Conservation (phyloP, 53 echinoderm and acorn worm species). For the Henricia sp. region DNA sequence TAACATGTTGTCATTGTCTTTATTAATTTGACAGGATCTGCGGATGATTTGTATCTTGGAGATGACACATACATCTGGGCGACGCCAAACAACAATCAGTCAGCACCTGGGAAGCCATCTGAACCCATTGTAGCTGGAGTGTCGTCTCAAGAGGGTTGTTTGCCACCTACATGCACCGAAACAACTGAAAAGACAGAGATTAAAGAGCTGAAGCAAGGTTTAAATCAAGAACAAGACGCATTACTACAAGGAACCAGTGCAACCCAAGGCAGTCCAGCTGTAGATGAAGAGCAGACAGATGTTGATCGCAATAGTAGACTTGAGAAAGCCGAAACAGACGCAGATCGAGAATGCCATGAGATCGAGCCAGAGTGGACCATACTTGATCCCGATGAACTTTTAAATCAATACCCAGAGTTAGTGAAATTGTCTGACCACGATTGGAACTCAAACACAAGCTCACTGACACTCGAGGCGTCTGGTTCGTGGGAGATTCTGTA, state of each 20-base stretch:
- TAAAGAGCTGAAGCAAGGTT: neutral
- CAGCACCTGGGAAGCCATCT: neutral
- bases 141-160: neutral
- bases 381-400: constrained; percentile 32
- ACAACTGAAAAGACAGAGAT: constrained; percentile 2
- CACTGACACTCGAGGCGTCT: neutral
- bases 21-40: too few relatives aligned
- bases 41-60: neutral
- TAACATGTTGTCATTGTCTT: too few relatives aligned
- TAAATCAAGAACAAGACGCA: neutral
- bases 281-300: too few relatives aligned
- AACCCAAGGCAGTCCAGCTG: too few relatives aligned
- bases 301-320: too few relatives aligned
- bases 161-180: neutral
- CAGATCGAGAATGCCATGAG: constrained; percentile 3
- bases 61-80: constrained; percentile 24
- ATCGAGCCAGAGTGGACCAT: constrained; percentile 59
- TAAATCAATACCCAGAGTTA: constrained; percentile 4
- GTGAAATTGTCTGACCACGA: constrained; percentile 25
- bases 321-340: neutral
- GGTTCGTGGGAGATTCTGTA: constrained; percentile 53
- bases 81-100: neutral
- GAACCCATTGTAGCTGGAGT: neutral
- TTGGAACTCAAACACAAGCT: neutral
- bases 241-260: constrained; percentile 41